A percentile compares a stretch with the other conserved stretches of the same genome.
Evolutionary conservation across 2,888 invertebrate species (phyloP).

Genomic region (Myopa tessellatipennis): DNA sequence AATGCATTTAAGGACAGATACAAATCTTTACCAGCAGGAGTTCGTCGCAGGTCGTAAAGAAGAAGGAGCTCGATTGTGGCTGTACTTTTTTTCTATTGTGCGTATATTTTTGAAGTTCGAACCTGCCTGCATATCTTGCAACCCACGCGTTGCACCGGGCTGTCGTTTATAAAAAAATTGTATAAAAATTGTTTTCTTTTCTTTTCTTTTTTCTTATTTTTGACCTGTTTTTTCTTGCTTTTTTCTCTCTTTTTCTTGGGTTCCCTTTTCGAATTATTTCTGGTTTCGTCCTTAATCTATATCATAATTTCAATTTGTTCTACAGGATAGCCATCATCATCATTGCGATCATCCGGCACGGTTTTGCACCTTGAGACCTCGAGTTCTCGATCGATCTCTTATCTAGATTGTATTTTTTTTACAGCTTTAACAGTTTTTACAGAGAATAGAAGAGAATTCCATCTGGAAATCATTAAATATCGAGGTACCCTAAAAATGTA

Average conservation of each 20-base stretch:
- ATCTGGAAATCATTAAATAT: conserved; percentile 1
- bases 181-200: neutral
- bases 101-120: neutral
- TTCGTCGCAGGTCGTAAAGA: conserved; percentile 7
- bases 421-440: neutral
- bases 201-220: neutral
- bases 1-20: conserved; percentile 44
- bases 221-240: neutral
- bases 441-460: neutral
- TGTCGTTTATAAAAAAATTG: neutral
- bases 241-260: neutral
- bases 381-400: conserved; percentile 46
- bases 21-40: conserved; percentile 43
- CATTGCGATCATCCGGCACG: neutral
- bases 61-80: conserved; percentile 29
- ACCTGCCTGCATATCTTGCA: conserved; percentile 30
- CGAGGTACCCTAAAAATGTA: neutral
- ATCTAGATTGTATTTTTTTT: conserved; percentile 44
- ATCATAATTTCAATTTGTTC: conserved; percentile 44
- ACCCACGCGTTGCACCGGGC: conserved; percentile 29
- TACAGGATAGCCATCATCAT: conserved; percentile 10
- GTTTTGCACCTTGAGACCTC: conserved; percentile 41
- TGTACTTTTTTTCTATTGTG: neutral
- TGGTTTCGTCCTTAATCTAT: conserved; percentile 39
- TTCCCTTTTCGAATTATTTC: neutral